These are phyloP conservation scores for Sphaerophoria rueppellii DNA, from an alignment of 2,888 invertebrate genomes.

Conservation along the genomic window DNA sequence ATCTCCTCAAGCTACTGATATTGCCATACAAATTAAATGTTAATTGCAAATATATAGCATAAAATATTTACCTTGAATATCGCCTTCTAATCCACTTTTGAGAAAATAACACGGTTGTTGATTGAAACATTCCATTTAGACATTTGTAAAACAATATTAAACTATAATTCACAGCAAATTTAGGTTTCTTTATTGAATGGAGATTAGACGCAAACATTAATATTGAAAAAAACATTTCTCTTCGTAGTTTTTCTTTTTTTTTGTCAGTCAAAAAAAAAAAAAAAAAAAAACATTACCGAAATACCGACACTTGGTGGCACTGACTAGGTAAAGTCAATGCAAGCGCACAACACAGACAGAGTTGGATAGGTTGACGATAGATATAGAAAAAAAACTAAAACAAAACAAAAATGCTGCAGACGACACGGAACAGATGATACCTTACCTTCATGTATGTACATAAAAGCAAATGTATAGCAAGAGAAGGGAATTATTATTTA, in stretches of 20 bases:
- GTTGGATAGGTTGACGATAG: constrained; percentile 49
- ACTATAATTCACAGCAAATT: too few species aligned
- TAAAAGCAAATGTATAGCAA: too few species aligned
- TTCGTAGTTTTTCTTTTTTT: too few species aligned
- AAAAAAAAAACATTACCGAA: too few species aligned
- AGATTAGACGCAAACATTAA: too few species aligned
- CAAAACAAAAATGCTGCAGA: constrained; percentile 22
- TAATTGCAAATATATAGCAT: not conserved
- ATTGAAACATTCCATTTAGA: constrained; percentile 56
- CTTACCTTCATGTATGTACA: too few species aligned
- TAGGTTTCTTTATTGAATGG: too few species aligned
- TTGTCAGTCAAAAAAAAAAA: too few species aligned
- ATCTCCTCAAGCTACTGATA: constrained; percentile 4
- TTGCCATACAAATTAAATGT: constrained; percentile 41
- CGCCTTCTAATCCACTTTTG: constrained; percentile 67
- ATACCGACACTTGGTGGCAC: constrained; percentile 66
- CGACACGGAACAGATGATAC: constrained; percentile 29
- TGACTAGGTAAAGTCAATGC: constrained; percentile 34
- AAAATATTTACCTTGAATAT: constrained; percentile 56
- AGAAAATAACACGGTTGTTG: constrained; percentile 47
- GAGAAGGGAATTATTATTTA: too few species aligned
- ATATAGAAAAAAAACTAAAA: not conserved
- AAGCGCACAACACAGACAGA: constrained; percentile 47
- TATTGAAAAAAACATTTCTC: too few species aligned
- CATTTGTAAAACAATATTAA: too few species aligned